phyloP scores from a whole-genome alignment of 2,797 vertebrate species.

The Channa striata region DNA sequence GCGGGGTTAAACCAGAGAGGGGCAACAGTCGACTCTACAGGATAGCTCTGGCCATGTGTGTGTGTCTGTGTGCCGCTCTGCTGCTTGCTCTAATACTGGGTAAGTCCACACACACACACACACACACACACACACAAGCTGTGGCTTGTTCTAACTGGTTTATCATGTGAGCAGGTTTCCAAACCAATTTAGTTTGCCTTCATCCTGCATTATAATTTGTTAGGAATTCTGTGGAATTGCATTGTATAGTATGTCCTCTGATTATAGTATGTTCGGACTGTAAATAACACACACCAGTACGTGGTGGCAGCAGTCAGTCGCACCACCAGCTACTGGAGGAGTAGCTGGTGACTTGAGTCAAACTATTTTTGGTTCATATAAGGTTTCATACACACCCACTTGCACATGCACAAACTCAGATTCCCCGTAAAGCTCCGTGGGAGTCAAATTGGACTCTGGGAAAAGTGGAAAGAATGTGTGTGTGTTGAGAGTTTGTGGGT shows the following conservation, averaged over 20 bases:
- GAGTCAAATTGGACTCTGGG: slow-evolving; percentile 29
- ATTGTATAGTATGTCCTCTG: slow-evolving; percentile 25
- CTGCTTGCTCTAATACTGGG: slow-evolving; percentile 83
- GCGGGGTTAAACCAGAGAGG: slow-evolving; percentile 72
- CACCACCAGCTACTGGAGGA: slow-evolving; percentile 7
- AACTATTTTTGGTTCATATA: slow-evolving; percentile 77
- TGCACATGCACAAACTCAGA: slow-evolving; percentile 17
- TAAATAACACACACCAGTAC: slow-evolving; percentile 49
- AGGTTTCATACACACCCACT: slow-evolving; percentile 65
- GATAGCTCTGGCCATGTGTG: slow-evolving; percentile 86
- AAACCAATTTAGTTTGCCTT: background rate
- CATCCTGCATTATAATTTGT: slow-evolving; percentile 64
- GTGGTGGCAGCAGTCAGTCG: slow-evolving; percentile 39
- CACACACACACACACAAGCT: background rate
- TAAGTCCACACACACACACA: slow-evolving; percentile 69
- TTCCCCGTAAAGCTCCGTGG: background rate
- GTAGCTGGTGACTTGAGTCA: slow-evolving; percentile 41
- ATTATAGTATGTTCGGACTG: slow-evolving; percentile 57
- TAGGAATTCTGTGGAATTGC: slow-evolving; percentile 40
- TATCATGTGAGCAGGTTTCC: too few species aligned
- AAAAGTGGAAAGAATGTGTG: slow-evolving; percentile 25
- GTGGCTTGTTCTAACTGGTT: too few species aligned
- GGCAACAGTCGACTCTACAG: slow-evolving; percentile 79
- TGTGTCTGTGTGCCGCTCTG: slow-evolving; percentile 78
- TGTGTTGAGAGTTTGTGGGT: slow-evolving; percentile 25